Evolutionary conservation across 1,140 invertebrate genomes (phyloP).

Genomic region (Ericerus pela): DNA sequence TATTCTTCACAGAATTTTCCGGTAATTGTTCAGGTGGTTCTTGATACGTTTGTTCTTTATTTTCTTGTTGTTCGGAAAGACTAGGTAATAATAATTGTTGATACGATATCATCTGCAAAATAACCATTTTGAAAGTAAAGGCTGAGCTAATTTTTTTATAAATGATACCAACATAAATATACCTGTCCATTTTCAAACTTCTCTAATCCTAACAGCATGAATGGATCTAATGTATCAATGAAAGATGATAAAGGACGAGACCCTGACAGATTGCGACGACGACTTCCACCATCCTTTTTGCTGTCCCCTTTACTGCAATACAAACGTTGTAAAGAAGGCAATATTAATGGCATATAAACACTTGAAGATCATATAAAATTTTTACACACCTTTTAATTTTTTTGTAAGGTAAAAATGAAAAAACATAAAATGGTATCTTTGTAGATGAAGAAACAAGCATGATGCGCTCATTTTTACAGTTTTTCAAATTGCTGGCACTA

Average conservation of each 20-base stretch:
- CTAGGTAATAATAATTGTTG: neutral
- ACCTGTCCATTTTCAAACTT: constrained; percentile 68
- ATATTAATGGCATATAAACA: constrained; percentile 12
- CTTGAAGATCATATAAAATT: constrained; percentile 13
- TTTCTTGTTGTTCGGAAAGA: neutral
- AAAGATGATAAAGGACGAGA: constrained; percentile 67
- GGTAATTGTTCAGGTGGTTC: neutral
- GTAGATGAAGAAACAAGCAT: neutral
- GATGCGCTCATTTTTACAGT: neutral
- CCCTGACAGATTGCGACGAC: constrained; percentile 62
- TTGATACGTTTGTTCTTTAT: neutral
- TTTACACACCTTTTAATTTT: constrained; percentile 23
- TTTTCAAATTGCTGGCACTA: neutral
- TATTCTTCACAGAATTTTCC: neutral
- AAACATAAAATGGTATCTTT: constrained; percentile 11
- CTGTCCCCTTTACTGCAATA: constrained; percentile 43
- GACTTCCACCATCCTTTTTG: constrained; percentile 50
- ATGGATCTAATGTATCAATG: constrained; percentile 68
- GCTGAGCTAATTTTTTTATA: neutral
- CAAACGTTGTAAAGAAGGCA: constrained; percentile 20
- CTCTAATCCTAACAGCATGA: constrained; percentile 67
- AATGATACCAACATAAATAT: constrained; percentile 10
- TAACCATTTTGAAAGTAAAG: neutral
- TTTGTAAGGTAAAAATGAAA: constrained; percentile 20
- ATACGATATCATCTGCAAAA: neutral